Base-by-base conservation (phyloP, 2,113 vertebrate genomes). In the Gyps fulvus region DNA sequence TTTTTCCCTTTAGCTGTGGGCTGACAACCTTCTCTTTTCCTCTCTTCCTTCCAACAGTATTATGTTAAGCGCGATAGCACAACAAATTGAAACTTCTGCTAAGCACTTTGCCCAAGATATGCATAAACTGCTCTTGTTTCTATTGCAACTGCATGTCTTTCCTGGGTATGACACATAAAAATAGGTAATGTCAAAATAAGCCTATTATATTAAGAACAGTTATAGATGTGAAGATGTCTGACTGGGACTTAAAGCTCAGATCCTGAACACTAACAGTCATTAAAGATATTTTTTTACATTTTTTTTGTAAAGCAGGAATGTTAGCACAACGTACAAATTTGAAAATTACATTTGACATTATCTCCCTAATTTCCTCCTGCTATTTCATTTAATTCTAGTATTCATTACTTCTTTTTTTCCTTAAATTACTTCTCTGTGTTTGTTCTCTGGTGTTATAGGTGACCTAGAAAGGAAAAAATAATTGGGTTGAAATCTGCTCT, bases 111-210 rank as follows among this genome's bases (percentile, higher is more conserved):
- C 54, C 70, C 36, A 61, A 85, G 66, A 95, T n/a, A 42, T 12
- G 32, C 73, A 85, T 22, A 49, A 91, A 90, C 57, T 79, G 61
- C 31, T 85, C 58, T 59, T 52, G 36, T 82, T 89, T 61, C 89
- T 87, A 12, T 38, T 95, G 82, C 62, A 89, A 63, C 71, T 70
- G 45, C 11, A 13, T 76, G 45, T 91, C 82, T 91, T 91, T 83
- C 55, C 34, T 62, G 45, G 6, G 12, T 73, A 91, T 40, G 58
- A 79, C 89, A 93, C 26, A 47, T 27, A 77, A 95, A 95, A 94
- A 91, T 59, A 77, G 71, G 55, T 63, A 79, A 83, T 74, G 71
- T 94, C 91, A 91, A 90, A 97, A 95, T 66, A 93, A 91, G 32
- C 61, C 45, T 58, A 31, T 83, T 89, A 58, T 62, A 76, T 80